These are phyloP conservation scores for Scomber japonicus DNA, from an alignment of 2,113 vertebrate species.

Conservation along the genomic window DNA sequence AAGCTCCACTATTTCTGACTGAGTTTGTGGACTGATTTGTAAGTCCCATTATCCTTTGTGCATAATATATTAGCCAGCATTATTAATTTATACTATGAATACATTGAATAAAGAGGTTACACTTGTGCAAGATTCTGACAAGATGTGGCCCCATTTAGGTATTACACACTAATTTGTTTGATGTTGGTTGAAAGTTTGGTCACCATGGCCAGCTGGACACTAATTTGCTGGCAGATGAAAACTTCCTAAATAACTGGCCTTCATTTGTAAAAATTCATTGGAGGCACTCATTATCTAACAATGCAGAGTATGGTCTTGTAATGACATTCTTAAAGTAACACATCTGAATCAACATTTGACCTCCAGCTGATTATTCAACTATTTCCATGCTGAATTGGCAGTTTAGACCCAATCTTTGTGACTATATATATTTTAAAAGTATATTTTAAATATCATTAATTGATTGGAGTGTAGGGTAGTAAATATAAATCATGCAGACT, in stretches of 20 bases:
- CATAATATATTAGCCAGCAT: slow-evolving; percentile 71
- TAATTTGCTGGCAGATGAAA: slow-evolving; percentile 32
- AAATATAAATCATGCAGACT: too few relatives aligned
- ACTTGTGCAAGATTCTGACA: slow-evolving; percentile 51
- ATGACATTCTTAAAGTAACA: neutral
- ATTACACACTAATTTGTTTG: neutral
- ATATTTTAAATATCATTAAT: too few relatives aligned
- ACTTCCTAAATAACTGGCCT: slow-evolving; percentile 7
- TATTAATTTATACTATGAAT: slow-evolving; percentile 76
- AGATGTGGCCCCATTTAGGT: slow-evolving; percentile 50
- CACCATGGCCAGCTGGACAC: neutral
- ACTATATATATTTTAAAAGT: too few relatives aligned
- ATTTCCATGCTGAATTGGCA: neutral
- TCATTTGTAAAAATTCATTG: neutral
- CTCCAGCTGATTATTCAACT: neutral
- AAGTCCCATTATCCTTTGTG: slow-evolving; percentile 75
- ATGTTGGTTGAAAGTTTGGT: slow-evolving; percentile 28
- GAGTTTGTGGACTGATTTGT: slow-evolving; percentile 67
- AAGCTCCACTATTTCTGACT: slow-evolving; percentile 24
- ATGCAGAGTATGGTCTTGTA: slow-evolving; percentile 1
- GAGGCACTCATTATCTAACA: slow-evolving; percentile 3
- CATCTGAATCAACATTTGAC: neutral
- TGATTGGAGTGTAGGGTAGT: too few relatives aligned
- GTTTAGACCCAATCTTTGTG: neutral
- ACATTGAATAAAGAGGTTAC: slow-evolving; percentile 66